Evolutionary conservation across 2,113 vertebrate species (phyloP).

Genomic region (Dolichotis patagonum): DNA sequence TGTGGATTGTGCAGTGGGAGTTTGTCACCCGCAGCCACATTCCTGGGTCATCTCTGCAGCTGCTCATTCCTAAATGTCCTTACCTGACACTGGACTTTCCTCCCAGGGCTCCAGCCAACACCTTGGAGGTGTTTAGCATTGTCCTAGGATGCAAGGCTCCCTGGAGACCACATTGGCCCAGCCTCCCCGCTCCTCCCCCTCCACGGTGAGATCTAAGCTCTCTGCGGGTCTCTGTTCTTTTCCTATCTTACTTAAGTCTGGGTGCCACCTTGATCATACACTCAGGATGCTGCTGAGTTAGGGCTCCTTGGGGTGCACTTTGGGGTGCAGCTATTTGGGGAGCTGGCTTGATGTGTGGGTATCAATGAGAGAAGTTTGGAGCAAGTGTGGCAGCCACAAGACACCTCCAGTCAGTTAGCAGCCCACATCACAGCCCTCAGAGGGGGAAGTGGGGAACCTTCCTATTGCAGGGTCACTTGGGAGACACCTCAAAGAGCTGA

Average conservation of each 20-base stretch:
- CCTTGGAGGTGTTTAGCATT: not conserved
- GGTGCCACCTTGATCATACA: not conserved
- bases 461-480: not conserved
- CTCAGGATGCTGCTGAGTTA: not conserved
- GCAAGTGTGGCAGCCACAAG: not conserved
- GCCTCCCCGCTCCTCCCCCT: not conserved
- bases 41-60: not conserved
- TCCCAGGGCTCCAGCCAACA: not conserved
- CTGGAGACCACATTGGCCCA: not conserved
- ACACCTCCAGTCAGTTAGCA: not conserved
- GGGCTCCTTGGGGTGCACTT: not conserved
- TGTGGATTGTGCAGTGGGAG: fast-evolving
- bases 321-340: not conserved
- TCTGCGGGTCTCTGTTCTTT: not conserved
- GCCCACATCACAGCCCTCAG: not conserved
- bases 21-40: not conserved
- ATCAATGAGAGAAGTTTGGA: not conserved
- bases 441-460: not conserved
- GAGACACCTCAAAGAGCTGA: not conserved
- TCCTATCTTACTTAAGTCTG: not conserved
- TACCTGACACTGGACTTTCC: not conserved
- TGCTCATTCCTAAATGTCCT: not conserved
- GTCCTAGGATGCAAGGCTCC: not conserved
- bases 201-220: not conserved
- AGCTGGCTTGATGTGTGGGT: not conserved